Base-by-base conservation (phyloP, 2,797 vertebrate genomes). In the Pseudopleuronectes americanus region DNA sequence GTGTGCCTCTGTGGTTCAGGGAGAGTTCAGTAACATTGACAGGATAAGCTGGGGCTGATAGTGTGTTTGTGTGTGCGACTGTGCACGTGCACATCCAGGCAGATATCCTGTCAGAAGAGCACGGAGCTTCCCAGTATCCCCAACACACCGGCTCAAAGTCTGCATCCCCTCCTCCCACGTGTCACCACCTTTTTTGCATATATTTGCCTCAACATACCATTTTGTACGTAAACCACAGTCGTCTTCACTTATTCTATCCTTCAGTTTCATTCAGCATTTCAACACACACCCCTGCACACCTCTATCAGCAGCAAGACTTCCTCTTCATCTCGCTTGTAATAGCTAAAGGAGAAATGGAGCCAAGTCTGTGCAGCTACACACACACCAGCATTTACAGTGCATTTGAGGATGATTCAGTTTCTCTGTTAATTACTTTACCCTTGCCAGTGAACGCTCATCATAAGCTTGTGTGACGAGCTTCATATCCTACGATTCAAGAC, bases 31-130 rank as follows among this genome's bases (percentile, higher is more conserved):
- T 7, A 21, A 48, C 41, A 38, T 13, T 65, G 77, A 59, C 62
- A 63, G 54, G 17, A 57, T 57, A 57, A 23, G 31, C 26, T n/a
- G 57, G 49, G 38, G 38, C 24, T 61, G 58, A 53, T 31, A 5
- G 6, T 65, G 36, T 63, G 43, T 45, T 17, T 45, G 43, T 45
- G 43, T 14, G 10, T 38, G 28, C 28, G 28, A 31, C 28, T 31
- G 28, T 31, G 36, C 3, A 1, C 13, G 22, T 24, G 43, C 36
- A 60, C 38, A 74, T 49, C 38, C 22, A 64, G 21, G 26, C 62
- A 64, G 63, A 78, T 48, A 53, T 73, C 68, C 59, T 76, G 72
- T 80, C 59, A 77, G 61, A 67, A 9, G 19, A 70, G 49, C 71
- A 41, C 48, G 3, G 45, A 72, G 48, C 51, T 54, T 77, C 66